A percentile compares a stretch with the other conserved stretches of the same genome.
These are phyloP conservation scores for Fulmarus glacialis DNA, from an alignment of 2,113 vertebrate genomes.

Conservation along the genomic window DNA sequence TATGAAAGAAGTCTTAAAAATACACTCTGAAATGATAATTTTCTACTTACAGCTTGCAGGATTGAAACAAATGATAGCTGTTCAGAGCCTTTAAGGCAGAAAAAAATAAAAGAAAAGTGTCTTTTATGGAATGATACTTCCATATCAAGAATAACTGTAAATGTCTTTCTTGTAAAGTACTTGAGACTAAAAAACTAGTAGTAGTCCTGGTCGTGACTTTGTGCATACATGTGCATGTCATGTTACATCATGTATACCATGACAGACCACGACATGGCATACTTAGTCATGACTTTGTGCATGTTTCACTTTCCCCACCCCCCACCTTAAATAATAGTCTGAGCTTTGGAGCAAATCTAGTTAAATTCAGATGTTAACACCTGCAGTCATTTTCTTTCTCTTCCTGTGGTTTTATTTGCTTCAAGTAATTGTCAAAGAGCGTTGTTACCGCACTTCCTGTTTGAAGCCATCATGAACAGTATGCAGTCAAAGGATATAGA, in stretches of 20 bases:
- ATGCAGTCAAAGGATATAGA: neutral
- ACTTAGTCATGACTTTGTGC: neutral
- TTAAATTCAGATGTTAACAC: neutral
- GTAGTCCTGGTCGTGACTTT: neutral
- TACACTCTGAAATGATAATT: neutral
- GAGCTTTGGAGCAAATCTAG: neutral
- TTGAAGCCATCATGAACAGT: neutral
- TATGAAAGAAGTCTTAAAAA: neutral
- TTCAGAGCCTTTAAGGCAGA: neutral
- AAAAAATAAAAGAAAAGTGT: neutral
- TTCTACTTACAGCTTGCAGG: neutral
- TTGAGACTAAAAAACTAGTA: neutral
- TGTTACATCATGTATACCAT: neutral
- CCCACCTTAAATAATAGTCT: neutral
- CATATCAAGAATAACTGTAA: neutral
- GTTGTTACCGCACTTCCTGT: neutral
- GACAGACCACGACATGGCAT: neutral
- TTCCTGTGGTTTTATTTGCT: slow-evolving; percentile 34
- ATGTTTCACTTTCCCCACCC: fast-evolving
- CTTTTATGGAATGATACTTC: neutral
- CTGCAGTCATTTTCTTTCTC: neutral
- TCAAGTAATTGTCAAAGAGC: neutral
- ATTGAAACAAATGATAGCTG: neutral
- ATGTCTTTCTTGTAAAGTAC: neutral
- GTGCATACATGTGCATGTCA: neutral